Evolutionary conservation across 1,140 invertebrate species (phyloP).

Genomic region (Bacillus rossius): DNA sequence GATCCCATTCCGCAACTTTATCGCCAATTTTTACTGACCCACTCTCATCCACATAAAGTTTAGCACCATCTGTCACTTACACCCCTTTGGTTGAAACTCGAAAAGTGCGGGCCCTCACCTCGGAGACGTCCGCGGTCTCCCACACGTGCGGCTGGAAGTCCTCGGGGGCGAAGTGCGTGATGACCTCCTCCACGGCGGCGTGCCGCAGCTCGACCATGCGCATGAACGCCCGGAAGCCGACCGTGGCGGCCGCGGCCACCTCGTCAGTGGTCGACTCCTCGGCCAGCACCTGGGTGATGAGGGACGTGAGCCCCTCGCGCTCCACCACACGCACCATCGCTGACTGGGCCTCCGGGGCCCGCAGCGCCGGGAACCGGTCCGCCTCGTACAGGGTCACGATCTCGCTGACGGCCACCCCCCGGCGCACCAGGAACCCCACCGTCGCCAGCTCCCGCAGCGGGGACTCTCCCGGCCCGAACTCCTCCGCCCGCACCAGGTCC

Average conservation of each 20-base stretch:
- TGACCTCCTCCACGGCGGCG: conserved; percentile 74
- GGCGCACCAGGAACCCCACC: conserved; percentile 66
- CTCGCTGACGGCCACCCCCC: conserved; percentile 67
- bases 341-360: conserved; percentile 70
- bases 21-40: too few relatives aligned
- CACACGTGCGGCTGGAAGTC: conserved; percentile 72
- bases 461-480: conserved; percentile 71
- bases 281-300: conserved; percentile 66
- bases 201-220: conserved; percentile 75
- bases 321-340: conserved; percentile 77
- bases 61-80: too few relatives aligned
- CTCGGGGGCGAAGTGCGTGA: conserved; percentile 70
- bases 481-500: conserved; percentile 62
- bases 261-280: conserved; percentile 70
- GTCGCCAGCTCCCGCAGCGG: conserved; percentile 74
- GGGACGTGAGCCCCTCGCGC: conserved; percentile 66
- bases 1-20: too few relatives aligned
- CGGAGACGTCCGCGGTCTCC: conserved; percentile 60
- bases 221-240: conserved; percentile 77
- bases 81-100: too few relatives aligned
- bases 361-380: conserved; percentile 68
- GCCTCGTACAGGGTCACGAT: conserved; percentile 71
- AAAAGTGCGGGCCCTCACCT: conserved; percentile 52
- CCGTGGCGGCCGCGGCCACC: conserved; percentile 63
- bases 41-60: too few relatives aligned